Percentiles rank a stretch among this genome's conserved stretches.
These are phyloP conservation scores for Ceratina calcarata DNA, from an alignment of 1,140 invertebrate species.

Conservation along the genomic window DNA sequence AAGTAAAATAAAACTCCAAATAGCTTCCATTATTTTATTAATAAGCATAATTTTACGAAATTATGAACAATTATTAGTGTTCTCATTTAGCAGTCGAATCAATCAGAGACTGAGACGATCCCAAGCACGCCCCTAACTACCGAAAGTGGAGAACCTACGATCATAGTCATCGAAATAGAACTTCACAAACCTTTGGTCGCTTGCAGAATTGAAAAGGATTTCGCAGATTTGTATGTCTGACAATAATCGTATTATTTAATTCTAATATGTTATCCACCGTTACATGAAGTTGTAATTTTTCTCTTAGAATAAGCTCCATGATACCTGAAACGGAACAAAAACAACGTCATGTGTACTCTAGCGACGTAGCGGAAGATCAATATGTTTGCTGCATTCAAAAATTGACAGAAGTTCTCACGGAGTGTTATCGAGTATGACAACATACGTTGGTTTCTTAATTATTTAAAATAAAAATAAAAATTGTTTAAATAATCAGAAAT, in stretches of 20 bases:
- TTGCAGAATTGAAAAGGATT: conserved; percentile 48
- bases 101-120: conserved; percentile 5
- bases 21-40: background rate
- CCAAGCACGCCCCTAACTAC: conserved; percentile 36
- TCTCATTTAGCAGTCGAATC: background rate
- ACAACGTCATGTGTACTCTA: conserved; percentile 55
- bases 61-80: background rate
- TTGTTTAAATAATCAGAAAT: background rate
- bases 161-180: conserved; percentile 66
- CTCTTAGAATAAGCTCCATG: conserved; percentile 38
- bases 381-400: conserved; percentile 61
- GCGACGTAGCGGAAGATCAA: conserved; percentile 58
- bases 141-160: conserved; percentile 56
- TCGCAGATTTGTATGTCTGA: conserved; percentile 48
- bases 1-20: conserved; percentile 2
- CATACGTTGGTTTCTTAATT: too few species aligned
- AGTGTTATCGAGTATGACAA: conserved; percentile 62
- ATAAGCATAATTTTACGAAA: background rate
- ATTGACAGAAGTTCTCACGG: conserved; percentile 55
- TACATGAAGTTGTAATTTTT: background rate
- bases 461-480: background rate
- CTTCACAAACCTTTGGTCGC: conserved; percentile 53
- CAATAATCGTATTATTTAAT: background rate
- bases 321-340: conserved; percentile 21
- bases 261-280: background rate